Evolutionary conservation across 2,113 vertebrate species (phyloP), one percentile per base, ranked within the genome.

Genomic region (Maccullochella peelii): DNA sequence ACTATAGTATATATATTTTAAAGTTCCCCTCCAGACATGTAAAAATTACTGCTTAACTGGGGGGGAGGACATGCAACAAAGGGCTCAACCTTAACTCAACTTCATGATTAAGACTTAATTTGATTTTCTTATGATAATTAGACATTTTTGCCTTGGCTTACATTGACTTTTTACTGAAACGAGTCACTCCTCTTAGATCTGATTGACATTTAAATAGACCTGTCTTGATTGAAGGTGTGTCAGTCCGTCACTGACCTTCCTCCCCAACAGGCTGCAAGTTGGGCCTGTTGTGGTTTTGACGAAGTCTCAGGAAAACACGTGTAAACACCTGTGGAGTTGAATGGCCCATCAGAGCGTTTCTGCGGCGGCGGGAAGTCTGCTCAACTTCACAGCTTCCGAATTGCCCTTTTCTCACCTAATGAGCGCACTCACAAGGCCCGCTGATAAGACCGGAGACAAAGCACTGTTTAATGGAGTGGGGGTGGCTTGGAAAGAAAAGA

Each of bases 321-420:
- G 77, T 49, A 50, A 79, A 82, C 84, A 61, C 71, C 77, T 78
- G 77, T 30, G 80, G 90, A 73, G 75, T 4, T 33, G 4, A 83
- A 36, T 5, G 81, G 47, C 44, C 66, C 67, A 15, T 74, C 77
- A 23, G 59, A 20, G 65, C 12, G 12, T 21, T n/a, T 62, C 23
- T 15, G 23, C 8, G 14, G 40, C 47, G 58, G 21, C 81, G 75
- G 91, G 90, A 7, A 20, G 85, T n/a, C 83, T 12, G 73, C 54
- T 21, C 84, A 8, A 25, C 81, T 79, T 71, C 77, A 77, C 80
- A 54, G 90, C 89, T 91, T 91, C 90, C 73, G 77, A 82, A 73
- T 85, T 50, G 52, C 18, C 50, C 70, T 77, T 82, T 91, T 88
- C 86, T 86, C 80, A 92, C 92, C 86, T 92, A 85, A 92, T 73